Conservation (phyloP, 2,797 vertebrate species). For the Enteromius treurensis region DNA sequence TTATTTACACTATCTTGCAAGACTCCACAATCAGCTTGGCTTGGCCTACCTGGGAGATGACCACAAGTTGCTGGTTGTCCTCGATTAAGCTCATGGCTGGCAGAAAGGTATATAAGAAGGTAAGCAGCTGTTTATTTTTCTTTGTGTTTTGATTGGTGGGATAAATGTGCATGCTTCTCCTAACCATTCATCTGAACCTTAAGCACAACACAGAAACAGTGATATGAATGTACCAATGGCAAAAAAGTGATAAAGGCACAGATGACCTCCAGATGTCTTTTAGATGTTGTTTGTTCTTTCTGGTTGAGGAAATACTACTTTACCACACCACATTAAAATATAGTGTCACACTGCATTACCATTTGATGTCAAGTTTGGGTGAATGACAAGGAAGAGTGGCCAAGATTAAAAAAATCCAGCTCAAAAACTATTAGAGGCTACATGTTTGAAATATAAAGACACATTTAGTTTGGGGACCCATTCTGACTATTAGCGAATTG, state of each 20-base stretch:
- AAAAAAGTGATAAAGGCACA: background rate
- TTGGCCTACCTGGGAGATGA: background rate
- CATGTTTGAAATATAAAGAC: background rate
- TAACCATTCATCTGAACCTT: background rate
- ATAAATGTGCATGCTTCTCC: background rate
- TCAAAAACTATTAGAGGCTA: background rate
- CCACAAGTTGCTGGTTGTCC: background rate
- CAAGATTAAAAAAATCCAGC: background rate
- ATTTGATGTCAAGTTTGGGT: background rate
- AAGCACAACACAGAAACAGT: background rate
- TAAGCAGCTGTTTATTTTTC: background rate
- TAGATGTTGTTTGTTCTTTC: background rate
- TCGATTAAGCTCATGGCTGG: background rate
- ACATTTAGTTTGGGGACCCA: background rate
- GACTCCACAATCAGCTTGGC: background rate
- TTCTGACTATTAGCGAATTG: background rate
- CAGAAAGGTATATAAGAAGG: background rate
- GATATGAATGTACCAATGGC: background rate
- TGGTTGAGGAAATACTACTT: conserved; percentile 4
- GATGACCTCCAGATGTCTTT: conserved; percentile 7
- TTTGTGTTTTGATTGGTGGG: background rate
- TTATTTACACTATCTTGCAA: background rate
- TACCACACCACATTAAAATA: conserved; percentile 13
- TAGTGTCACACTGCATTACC: background rate
- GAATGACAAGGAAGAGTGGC: background rate